Base-by-base conservation (phyloP, 53 echinoderm and acorn worm species). In the Echinarachnius parma region DNA sequence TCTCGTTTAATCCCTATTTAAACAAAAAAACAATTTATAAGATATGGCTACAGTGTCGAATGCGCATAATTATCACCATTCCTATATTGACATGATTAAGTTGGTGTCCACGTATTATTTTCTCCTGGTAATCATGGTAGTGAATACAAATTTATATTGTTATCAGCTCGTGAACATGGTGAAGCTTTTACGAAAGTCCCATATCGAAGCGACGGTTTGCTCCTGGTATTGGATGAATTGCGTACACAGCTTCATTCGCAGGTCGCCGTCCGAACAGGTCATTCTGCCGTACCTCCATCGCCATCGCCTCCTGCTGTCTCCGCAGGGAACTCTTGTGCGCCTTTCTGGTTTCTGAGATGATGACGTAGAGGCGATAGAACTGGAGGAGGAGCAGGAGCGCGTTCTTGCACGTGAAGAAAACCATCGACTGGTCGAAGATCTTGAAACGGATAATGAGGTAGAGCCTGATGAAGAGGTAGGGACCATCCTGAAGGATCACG, bases 391-490 rank as follows among this genome's bases (percentile, higher is more conserved):
- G 82, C 39, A 96, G 59, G 8, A 96, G 79, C 11, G 80, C 82
- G 34, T 96, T 96, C 80, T 96, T 96, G 70, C 96, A 96, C 9
- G 96, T 91, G 53, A 96, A 96, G 75, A 96, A 96, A 27, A 96
- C 48, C 82, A 91, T 96, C 31, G 87, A 81, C 75, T 86, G 89
- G 66, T 90, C 82, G 47, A 83, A 74, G 16, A 88, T 68, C 2
- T 53, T 46, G 56, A 84, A 87, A 31, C 39, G 53, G 58, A 96
- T 81, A n/a, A 96, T 79, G 49, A 96, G 87, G 50, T 90, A 96
- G n/a, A 95, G 75, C 49, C 91, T 66, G 53, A 86, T 77, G 34
- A 75, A 46, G 45, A 96, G 85, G 53, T 78, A 96, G 1, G 96
- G 91, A 9, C 91, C 96, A 57, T 96, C 96, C 49, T 96, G 96